A percentile compares a stretch with the other conserved stretches of the same genome.
Evolutionary conservation across 2,888 invertebrate genomes (phyloP).

Genomic region (Brachypterus glaber): DNA sequence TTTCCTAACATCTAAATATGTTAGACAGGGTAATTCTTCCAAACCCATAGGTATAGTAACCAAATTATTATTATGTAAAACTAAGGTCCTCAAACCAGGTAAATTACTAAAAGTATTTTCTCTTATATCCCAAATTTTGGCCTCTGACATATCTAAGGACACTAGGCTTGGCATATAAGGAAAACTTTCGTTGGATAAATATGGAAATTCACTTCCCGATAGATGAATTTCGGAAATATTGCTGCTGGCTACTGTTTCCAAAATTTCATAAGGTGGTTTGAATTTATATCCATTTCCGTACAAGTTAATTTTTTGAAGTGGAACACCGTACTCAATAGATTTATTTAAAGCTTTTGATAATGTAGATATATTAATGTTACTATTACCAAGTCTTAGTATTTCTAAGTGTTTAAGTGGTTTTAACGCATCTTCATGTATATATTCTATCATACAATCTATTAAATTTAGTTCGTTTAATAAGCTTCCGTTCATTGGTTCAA

Average conservation of each 20-base stretch:
- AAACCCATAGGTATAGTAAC: conserved; percentile 45
- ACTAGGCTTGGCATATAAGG: conserved; percentile 48
- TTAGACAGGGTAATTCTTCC: conserved; percentile 40
- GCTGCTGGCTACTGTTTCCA: conserved; percentile 44
- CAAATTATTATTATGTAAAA: conserved; percentile 47
- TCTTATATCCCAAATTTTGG: conserved; percentile 43
- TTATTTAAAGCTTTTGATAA: conserved; percentile 40
- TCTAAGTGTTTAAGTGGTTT: conserved; percentile 41
- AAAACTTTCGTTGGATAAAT: conserved; percentile 44
- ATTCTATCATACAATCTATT: conserved; percentile 46
- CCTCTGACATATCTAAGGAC: conserved; percentile 47
- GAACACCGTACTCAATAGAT: conserved; percentile 37
- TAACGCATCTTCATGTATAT: conserved; percentile 46
- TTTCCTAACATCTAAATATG: conserved; percentile 45
- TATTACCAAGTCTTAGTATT: conserved; percentile 45
- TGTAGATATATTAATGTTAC: conserved; percentile 42
- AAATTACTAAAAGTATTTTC: conserved; percentile 44
- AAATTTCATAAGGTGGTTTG: conserved; percentile 41
- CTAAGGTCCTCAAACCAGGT: conserved; percentile 45
- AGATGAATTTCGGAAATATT: conserved; percentile 44
- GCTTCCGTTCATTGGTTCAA: conserved; percentile 42
- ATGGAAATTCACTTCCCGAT: conserved; percentile 49
- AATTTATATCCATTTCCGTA: conserved; percentile 48
- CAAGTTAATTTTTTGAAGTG: conserved; percentile 43
- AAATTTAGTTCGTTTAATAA: conserved; percentile 42